These are phyloP conservation scores for Mycteria americana DNA, from an alignment of 2,797 vertebrate species.

Conservation along the genomic window DNA sequence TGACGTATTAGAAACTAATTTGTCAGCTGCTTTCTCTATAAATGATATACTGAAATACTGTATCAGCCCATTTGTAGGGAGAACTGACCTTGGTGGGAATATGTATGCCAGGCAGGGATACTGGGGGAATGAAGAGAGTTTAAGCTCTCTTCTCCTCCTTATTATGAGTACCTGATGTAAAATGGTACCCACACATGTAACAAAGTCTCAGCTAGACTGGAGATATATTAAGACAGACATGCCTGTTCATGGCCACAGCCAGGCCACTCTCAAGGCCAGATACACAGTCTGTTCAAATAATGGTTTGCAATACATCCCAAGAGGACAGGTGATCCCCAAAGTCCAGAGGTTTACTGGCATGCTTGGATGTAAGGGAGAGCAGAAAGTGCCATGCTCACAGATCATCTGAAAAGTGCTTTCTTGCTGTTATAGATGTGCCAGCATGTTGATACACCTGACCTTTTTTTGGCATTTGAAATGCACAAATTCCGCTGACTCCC, in stretches of 20 bases:
- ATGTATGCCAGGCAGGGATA: background rate
- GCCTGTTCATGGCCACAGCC: background rate
- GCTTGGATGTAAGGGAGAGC: background rate
- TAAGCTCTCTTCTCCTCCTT: background rate
- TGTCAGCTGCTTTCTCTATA: background rate
- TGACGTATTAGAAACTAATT: background rate
- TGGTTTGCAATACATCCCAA: background rate
- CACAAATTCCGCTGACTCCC: background rate
- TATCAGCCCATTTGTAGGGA: background rate
- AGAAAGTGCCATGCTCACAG: background rate
- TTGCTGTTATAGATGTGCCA: background rate
- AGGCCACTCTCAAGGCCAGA: background rate
- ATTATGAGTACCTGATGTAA: background rate
- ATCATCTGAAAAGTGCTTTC: background rate
- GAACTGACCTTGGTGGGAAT: background rate
- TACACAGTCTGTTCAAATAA: background rate
- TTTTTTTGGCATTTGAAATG: background rate
- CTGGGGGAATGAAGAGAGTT: background rate
- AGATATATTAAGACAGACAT: background rate
- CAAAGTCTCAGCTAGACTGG: background rate
- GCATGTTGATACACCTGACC: background rate
- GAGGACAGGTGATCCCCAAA: background rate
- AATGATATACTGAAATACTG: background rate
- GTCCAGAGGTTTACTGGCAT: background rate
- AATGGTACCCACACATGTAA: background rate